phyloP scores from a whole-genome alignment of 2,797 vertebrate genomes.

The Xenopus petersii region DNA sequence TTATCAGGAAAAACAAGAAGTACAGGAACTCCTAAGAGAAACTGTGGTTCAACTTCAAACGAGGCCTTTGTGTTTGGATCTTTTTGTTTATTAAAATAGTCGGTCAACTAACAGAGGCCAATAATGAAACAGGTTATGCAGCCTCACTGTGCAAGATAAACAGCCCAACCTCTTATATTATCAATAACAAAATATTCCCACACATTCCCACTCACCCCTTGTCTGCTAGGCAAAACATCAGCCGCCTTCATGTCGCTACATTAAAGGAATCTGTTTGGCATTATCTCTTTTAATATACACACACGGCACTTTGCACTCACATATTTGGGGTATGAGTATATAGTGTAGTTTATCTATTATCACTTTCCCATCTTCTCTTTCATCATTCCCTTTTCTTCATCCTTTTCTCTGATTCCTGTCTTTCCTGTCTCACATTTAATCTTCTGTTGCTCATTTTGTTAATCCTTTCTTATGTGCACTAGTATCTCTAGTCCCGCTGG shows the following conservation, averaged over 20 bases:
- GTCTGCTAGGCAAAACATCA: neutral
- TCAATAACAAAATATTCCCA: conserved; percentile 28
- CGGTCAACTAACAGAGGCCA: neutral
- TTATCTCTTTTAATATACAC: conserved; percentile 5
- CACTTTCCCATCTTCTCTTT: neutral
- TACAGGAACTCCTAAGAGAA: neutral
- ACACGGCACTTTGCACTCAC: neutral
- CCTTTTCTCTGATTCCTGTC: neutral
- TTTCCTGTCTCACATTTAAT: neutral
- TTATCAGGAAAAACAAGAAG: neutral
- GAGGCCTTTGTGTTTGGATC: neutral
- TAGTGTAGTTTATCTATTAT: no score
- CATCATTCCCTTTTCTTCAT: neutral
- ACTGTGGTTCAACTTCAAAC: neutral
- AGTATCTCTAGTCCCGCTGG: no score
- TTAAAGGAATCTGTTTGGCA: conserved; percentile 7
- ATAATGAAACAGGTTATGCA: neutral
- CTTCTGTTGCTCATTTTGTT: neutral
- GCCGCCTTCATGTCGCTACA: neutral
- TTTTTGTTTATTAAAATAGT: conserved; percentile 6
- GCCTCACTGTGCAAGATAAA: conserved; percentile 4
- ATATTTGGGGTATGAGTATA: neutral
- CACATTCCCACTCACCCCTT: neutral
- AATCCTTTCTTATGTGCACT: neutral
- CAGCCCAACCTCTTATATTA: conserved; percentile 12